phyloP scores from a whole-genome alignment of 2,888 invertebrate genomes.

The Perizoma flavofasciatum region DNA sequence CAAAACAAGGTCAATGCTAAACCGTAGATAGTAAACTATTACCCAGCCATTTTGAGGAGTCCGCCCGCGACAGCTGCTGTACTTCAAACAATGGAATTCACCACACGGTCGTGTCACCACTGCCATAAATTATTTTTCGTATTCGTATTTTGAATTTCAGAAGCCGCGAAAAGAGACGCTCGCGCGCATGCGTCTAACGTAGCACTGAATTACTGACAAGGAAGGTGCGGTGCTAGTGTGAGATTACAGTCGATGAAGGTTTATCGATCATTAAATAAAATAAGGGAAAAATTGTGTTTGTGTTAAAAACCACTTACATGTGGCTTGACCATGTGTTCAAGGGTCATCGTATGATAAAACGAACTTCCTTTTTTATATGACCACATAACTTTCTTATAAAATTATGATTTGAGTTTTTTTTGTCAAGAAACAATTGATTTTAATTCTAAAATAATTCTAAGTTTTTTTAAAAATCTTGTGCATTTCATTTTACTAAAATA shows the following conservation, averaged over 20 bases:
- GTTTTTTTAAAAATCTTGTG: no score
- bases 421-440: no score
- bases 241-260: slow-evolving; percentile 37
- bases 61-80: slow-evolving; percentile 58
- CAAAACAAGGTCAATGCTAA: slow-evolving; percentile 38
- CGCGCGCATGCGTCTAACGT: slow-evolving; percentile 74
- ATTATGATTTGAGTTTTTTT: no score
- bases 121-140: slow-evolving; percentile 69
- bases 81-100: slow-evolving; percentile 70
- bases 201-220: slow-evolving; percentile 69
- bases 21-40: slow-evolving; percentile 43
- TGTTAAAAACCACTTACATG: no score
- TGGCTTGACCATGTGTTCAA: no score
- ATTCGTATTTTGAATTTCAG: slow-evolving; percentile 52
- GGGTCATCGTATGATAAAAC: no score
- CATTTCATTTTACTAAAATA: no score
- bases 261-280: slow-evolving; percentile 23
- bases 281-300: no score
- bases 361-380: no score
- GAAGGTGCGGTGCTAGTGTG: slow-evolving; percentile 56
- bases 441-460: no score
- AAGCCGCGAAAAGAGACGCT: slow-evolving; percentile 58
- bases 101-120: slow-evolving; percentile 73
- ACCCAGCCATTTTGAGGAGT: slow-evolving; percentile 70
- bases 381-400: no score